Evolutionary conservation across 1,140 invertebrate species (phyloP).

Genomic region (Ips nitidus): DNA sequence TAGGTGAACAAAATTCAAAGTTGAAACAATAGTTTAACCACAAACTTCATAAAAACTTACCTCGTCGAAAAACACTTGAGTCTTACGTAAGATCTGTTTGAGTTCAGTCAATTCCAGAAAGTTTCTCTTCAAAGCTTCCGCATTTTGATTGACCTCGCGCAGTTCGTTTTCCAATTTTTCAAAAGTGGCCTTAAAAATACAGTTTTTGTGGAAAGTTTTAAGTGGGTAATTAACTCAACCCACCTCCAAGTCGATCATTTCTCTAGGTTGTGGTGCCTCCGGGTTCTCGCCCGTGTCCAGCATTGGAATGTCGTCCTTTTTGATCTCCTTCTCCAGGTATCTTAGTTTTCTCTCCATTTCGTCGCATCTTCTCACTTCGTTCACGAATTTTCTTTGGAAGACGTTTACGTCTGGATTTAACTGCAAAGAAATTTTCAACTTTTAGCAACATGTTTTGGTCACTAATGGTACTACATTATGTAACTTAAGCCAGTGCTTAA

Average conservation of each 20-base stretch:
- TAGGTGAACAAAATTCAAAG: slow-evolving; percentile 38
- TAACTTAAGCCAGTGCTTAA: background rate
- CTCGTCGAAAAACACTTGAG: slow-evolving; percentile 97
- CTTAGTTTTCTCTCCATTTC: slow-evolving; percentile 95
- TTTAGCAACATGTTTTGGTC: background rate
- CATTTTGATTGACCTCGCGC: slow-evolving; percentile 96
- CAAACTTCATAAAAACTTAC: slow-evolving; percentile 61
- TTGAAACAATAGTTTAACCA: slow-evolving; percentile 9
- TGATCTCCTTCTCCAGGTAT: slow-evolving; percentile 97
- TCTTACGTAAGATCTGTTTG: slow-evolving; percentile 94
- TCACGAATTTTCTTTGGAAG: slow-evolving; percentile 94
- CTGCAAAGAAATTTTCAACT: slow-evolving; percentile 54
- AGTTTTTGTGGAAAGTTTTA: background rate
- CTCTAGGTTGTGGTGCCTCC: slow-evolving; percentile 95
- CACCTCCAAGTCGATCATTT: slow-evolving; percentile 99
- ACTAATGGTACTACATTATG: slow-evolving; percentile 14
- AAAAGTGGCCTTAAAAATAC: slow-evolving; percentile 78
- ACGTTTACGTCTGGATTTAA: slow-evolving; percentile 93
- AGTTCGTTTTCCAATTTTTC: slow-evolving; percentile 95
- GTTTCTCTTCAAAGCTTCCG: slow-evolving; percentile 94
- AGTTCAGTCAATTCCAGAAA: slow-evolving; percentile 95
- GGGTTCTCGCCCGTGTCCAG: slow-evolving; percentile 96
- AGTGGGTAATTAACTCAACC: slow-evolving; percentile 9
- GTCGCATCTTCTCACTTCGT: slow-evolving; percentile 91
- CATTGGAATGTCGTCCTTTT: slow-evolving; percentile 96